These are phyloP conservation scores for Andrena cerasifolii DNA, from an alignment of 1,140 invertebrate genomes.

Conservation along the genomic window DNA sequence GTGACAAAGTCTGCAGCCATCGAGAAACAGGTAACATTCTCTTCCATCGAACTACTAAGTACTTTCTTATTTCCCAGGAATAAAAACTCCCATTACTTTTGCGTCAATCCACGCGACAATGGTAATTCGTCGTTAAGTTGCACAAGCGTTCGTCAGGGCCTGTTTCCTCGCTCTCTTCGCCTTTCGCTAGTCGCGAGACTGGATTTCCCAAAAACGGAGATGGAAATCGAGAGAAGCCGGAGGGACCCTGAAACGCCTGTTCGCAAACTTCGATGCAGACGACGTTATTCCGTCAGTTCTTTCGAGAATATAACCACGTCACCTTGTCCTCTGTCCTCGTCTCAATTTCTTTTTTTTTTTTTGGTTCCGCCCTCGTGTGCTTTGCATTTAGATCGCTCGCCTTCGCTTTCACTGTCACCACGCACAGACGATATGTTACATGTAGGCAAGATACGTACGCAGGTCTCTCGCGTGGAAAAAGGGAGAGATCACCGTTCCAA, in stretches of 20 bases:
- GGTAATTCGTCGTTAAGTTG: not conserved
- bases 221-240: slow-evolving; percentile 53
- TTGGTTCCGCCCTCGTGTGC: not conserved
- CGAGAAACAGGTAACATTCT: too few species aligned
- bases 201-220: too few species aligned
- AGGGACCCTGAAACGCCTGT: not conserved
- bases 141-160: not conserved
- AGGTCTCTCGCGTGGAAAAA: slow-evolving; percentile 26
- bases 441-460: slow-evolving; percentile 67
- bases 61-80: too few species aligned
- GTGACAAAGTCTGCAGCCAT: too few species aligned
- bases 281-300: too few species aligned
- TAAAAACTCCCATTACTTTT: slow-evolving; percentile 30
- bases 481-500: slow-evolving; percentile 10
- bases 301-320: too few species aligned
- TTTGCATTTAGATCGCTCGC: slow-evolving; percentile 10
- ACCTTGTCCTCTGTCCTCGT: too few species aligned
- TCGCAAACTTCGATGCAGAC: too few species aligned
- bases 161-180: not conserved
- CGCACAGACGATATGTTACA: slow-evolving; percentile 72
- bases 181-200: too few species aligned
- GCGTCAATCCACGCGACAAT: not conserved
- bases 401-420: slow-evolving; percentile 29
- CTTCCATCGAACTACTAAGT: too few species aligned
- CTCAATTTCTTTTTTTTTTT: too few species aligned